Conservation (phyloP, 1,140 invertebrate genomes). For the Monochamus saltuarius region DNA sequence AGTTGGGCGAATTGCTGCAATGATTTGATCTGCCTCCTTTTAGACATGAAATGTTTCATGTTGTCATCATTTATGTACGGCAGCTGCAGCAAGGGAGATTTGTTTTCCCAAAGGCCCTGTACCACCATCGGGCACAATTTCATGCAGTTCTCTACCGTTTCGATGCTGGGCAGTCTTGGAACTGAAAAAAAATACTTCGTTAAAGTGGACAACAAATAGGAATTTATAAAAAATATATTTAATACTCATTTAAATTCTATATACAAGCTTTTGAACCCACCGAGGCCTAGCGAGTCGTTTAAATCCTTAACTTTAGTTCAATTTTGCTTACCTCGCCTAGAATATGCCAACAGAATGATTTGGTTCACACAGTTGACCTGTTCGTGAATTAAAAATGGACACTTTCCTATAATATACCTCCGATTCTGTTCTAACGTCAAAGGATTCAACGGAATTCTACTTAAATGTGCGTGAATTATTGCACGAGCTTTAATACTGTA, state of each 20-base stretch:
- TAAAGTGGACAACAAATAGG: background rate
- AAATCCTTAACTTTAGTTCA: too few relatives aligned
- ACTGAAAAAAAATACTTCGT: slow-evolving; percentile 59
- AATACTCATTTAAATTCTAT: too few relatives aligned
- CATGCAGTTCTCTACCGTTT: slow-evolving; percentile 98
- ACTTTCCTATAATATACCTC: slow-evolving; percentile 87
- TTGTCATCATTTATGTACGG: slow-evolving; percentile 95
- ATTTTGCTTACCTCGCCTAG: slow-evolving; percentile 72
- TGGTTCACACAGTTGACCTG: slow-evolving; percentile 96
- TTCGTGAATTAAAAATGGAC: slow-evolving; percentile 95
- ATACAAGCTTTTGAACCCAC: too few relatives aligned
- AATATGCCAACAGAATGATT: slow-evolving; percentile 87
- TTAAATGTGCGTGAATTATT: slow-evolving; percentile 91
- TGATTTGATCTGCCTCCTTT: slow-evolving; percentile 83
- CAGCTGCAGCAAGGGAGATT: slow-evolving; percentile 90
- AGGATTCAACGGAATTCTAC: slow-evolving; percentile 76
- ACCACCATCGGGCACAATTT: slow-evolving; percentile 95
- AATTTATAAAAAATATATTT: too few relatives aligned
- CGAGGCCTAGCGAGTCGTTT: too few relatives aligned
- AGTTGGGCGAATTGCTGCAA: slow-evolving; percentile 87
- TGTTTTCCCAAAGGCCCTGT: slow-evolving; percentile 93
- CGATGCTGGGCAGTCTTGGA: slow-evolving; percentile 80
- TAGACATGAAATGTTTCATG: slow-evolving; percentile 85
- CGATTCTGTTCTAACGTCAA: slow-evolving; percentile 82
- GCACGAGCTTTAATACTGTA: slow-evolving; percentile 97